Base-by-base conservation (phyloP, 2,888 invertebrate species). In the Phyllotreta striolata region DNA sequence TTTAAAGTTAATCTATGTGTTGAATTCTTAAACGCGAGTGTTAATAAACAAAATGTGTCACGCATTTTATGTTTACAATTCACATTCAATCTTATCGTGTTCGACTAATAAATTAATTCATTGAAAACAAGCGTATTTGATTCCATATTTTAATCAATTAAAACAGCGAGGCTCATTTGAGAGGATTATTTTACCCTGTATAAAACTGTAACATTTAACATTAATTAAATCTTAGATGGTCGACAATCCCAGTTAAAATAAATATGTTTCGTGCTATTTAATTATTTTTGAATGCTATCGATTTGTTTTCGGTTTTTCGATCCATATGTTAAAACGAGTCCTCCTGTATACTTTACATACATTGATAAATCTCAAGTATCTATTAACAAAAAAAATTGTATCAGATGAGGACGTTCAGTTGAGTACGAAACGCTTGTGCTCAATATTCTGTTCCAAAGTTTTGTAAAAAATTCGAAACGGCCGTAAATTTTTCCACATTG, bases 301-400 rank as follows among this genome's bases (percentile, higher is more conserved):
- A 24, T 24, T 24, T 4, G 24, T 24, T 24, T 24, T 24, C n/a
- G n/a, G n/a, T n/a, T n/a, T n/a, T n/a, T n/a, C n/a, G 24, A 3
- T 24, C 24, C 24, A 24, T 24, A 4, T 1, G 24, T n/a, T n/a
- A 24, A 24, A 24, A 24, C 24, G 24, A 24, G 24, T 46, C 34
- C 34, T 7, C 56, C 7, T 10, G 12, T 6, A 6, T 24, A 3
- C 35, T 56, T 13, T 46, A 46, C 44, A 34, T 7, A 52, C 10
- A 39, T 41, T 46, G 66, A 67, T 67, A 67, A 66, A 64, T 38
- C 46, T 67, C 56, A 55, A 67, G 66, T 67, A 47, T 43, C 63
- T 24, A 44, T 64, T 39, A 62, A 59, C 51, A 61, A 61, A 57
- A 57, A 47, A 44, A 56, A 35, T 41, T 41, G 54, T 57, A 57